Conservation (phyloP, 2,888 invertebrate species). For the Pammene fasciana region DNA sequence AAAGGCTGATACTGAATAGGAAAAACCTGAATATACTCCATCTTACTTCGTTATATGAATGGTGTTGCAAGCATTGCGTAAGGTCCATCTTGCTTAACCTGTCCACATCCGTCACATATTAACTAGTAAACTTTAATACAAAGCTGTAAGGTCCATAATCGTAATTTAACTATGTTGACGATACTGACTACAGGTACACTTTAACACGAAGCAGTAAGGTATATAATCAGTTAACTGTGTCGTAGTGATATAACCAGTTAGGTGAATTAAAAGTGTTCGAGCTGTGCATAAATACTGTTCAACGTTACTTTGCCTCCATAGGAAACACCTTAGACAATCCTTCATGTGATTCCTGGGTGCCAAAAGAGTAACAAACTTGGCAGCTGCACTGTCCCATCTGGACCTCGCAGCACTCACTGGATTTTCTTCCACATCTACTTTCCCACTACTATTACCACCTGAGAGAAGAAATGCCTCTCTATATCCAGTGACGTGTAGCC, state of each 20-base stretch:
- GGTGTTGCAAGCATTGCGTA: slow-evolving; percentile 7
- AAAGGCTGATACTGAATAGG: no score
- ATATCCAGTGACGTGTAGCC: no score
- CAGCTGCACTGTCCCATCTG: no score
- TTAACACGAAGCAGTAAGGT: not conserved
- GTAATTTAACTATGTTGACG: not conserved
- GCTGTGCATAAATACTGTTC: slow-evolving; percentile 8
- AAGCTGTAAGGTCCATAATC: not conserved
- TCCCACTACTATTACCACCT: no score
- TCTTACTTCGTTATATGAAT: slow-evolving; percentile 12
- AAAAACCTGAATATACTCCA: not conserved
- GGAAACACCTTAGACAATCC: no score
- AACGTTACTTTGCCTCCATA: no score
- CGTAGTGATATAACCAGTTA: slow-evolving; percentile 3
- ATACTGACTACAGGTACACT: not conserved
- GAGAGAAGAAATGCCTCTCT: no score
- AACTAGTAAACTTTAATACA: not conserved
- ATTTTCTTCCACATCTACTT: no score
- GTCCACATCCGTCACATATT: not conserved
- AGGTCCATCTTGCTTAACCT: slow-evolving; percentile 15
- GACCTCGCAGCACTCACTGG: no score
- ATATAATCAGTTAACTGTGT: not conserved
- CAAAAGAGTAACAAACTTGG: no score
- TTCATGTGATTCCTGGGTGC: no score
- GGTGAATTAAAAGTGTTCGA: slow-evolving; percentile 8